Evolutionary conservation across 2,113 vertebrate genomes (phyloP), one percentile per base, ranked within the genome.

Genomic region (Ranitomeya variabilis): DNA sequence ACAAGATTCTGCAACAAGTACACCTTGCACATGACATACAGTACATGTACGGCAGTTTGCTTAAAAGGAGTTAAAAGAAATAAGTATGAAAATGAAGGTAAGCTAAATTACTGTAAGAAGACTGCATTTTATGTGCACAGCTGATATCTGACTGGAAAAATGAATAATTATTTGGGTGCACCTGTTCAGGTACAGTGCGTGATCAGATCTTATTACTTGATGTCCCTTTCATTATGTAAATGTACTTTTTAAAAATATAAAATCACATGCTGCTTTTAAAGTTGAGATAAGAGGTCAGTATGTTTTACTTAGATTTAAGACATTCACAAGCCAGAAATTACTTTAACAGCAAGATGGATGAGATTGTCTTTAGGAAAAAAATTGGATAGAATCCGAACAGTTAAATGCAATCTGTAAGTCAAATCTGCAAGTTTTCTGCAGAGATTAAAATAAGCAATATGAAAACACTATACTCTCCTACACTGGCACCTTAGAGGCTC

Each of bases 121-220:
- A 16, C 23, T 66, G 45, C 23, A 12, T 21, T 69, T 16, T 83
- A 64, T 64, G 37, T 45, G 80, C 60, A 64, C 80, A 67, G 62
- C 60, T 67, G 45, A 83, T 67, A 83, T 51, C 81, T 67, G 6
- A 83, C 62, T n/a, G 64, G 51, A 16, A 62, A 37, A 37, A 86
- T 86, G 71, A 86, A 86, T 86, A 86, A 78, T 86, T 52, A 64
- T 59, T 31, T 52, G 5, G 55, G 16, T 86, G 71, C 85, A 86
- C 78, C 85, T 86, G 85, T 62, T 77, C 6, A 64, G 26, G 55
- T 77, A n/a, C 85, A 26, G 73, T 52, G 52, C 62, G 73, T 64
- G 21, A 26, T 71, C 26, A 60, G 84, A 78, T 86, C 85, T 52
- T 51, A 60, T 86, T 86, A 62, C 85, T 77, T 51, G 10, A 64